Percentiles rank a stretch among this genome's conserved stretches.
Conservation (phyloP, 1,140 invertebrate genomes). For the Nautilus pompilius region DNA sequence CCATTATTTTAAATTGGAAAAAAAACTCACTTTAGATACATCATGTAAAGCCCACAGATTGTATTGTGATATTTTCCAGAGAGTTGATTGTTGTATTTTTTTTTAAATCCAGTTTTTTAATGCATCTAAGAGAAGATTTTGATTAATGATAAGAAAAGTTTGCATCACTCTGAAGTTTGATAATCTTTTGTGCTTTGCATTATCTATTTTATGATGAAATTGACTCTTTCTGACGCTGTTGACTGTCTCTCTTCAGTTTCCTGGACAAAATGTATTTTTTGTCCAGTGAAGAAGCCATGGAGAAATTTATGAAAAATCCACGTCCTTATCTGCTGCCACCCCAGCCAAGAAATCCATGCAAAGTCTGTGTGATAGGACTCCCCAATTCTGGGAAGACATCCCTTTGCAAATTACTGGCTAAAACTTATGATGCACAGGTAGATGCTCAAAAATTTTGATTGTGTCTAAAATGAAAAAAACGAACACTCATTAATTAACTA, state of each 20-base stretch:
- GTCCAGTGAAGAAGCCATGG: slow-evolving; percentile 48
- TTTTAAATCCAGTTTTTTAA: no score
- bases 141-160: no score
- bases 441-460: not conserved
- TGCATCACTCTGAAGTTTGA: no score
- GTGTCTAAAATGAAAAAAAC: not conserved
- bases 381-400: slow-evolving; percentile 51
- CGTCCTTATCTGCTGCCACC: slow-evolving; percentile 49
- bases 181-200: no score
- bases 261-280: slow-evolving; percentile 54
- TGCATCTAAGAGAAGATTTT: no score
- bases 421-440: slow-evolving; percentile 53
- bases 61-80: no score
- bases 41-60: no score
- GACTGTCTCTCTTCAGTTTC: slow-evolving; percentile 35
- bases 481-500: no score
- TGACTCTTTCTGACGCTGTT: not conserved
- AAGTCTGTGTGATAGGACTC: slow-evolving; percentile 46
- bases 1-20: no score
- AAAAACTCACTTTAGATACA: no score
- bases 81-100: no score
- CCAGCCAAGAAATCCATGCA: slow-evolving; percentile 52
- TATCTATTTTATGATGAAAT: no score
- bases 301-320: slow-evolving; percentile 54
- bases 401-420: slow-evolving; percentile 42